A percentile compares a stretch with the other conserved stretches of the same genome.
Conservation (phyloP, 2,888 invertebrate genomes). For the Protodeltote pygarga region DNA sequence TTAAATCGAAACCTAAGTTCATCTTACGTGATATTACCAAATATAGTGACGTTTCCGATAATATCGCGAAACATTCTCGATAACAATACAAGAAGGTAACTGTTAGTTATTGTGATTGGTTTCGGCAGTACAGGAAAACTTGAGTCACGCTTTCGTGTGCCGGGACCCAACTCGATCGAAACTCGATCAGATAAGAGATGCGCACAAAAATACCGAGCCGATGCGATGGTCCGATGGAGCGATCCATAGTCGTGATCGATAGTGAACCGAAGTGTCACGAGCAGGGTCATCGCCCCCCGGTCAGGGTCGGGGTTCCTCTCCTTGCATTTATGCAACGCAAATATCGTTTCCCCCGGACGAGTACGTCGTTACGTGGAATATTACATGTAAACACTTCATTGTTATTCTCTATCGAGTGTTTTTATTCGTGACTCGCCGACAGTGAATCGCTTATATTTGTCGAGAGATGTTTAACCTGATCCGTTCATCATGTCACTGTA, state of each 20-base stretch:
- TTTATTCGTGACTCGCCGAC: constrained; percentile 62
- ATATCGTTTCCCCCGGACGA: constrained; percentile 69
- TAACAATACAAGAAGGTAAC: constrained; percentile 77
- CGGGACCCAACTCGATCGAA: constrained; percentile 51
- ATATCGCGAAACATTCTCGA: constrained; percentile 63
- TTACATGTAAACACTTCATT: constrained; percentile 77
- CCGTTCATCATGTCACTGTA: constrained; percentile 36
- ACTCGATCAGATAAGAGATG: constrained; percentile 76
- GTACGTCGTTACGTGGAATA: constrained; percentile 80
- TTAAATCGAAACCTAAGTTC: constrained; percentile 16
- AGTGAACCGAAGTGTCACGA: constrained; percentile 86
- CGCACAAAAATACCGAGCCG: constrained; percentile 65
- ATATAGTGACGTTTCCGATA: constrained; percentile 63
- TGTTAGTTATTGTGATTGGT: constrained; percentile 74
- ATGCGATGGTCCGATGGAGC: constrained; percentile 71
- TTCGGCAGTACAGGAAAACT: constrained; percentile 70
- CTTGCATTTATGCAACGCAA: constrained; percentile 78
- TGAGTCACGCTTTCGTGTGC: constrained; percentile 69
- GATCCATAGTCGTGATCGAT: constrained; percentile 84
- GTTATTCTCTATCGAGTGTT: constrained; percentile 71
- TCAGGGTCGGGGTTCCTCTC: constrained; percentile 79
- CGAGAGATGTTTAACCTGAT: constrained; percentile 47
- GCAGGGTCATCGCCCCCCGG: constrained; percentile 79
- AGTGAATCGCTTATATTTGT: constrained; percentile 50
- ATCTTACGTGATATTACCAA: constrained; percentile 36